Conservation (phyloP, 2,113 vertebrate species). For the Gasterosteus nipponicus region DNA sequence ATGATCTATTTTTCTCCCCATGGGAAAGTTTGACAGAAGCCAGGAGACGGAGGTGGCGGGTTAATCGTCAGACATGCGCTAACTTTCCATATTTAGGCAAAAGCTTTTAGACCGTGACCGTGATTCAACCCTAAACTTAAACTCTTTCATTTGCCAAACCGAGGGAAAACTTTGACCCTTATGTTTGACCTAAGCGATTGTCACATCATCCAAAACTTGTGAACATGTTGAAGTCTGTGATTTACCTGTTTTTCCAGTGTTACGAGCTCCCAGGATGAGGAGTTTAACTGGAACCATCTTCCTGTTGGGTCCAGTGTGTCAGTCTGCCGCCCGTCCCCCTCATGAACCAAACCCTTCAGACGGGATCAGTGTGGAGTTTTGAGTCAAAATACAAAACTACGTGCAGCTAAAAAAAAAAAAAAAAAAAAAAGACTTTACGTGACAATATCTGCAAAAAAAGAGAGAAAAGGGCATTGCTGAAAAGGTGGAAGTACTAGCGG, state of each 20-base stretch:
- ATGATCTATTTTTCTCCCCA: neutral
- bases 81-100: slow-evolving; percentile 40
- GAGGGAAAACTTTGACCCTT: neutral
- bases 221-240: neutral
- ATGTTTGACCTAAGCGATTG: neutral
- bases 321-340: neutral
- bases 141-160: neutral
- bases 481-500: neutral
- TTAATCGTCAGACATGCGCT: neutral
- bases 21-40: neutral
- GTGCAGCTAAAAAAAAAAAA: neutral
- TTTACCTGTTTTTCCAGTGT: slow-evolving; percentile 73
- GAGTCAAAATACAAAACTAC: neutral
- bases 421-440: neutral
- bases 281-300: slow-evolving; percentile 67
- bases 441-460: neutral
- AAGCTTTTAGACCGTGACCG: slow-evolving; percentile 8
- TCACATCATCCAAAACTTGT: neutral
- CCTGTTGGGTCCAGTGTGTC: neutral
- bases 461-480: too few species aligned
- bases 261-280: slow-evolving; percentile 66
- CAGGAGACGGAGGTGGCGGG: neutral
- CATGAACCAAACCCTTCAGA: slow-evolving; percentile 25
- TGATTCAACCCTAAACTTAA: slow-evolving; percentile 14
- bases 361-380: neutral